A percentile compares a stretch with the other conserved stretches of the same genome.
Conservation (phyloP, 2,888 invertebrate species). For the Agrotis segetum region DNA sequence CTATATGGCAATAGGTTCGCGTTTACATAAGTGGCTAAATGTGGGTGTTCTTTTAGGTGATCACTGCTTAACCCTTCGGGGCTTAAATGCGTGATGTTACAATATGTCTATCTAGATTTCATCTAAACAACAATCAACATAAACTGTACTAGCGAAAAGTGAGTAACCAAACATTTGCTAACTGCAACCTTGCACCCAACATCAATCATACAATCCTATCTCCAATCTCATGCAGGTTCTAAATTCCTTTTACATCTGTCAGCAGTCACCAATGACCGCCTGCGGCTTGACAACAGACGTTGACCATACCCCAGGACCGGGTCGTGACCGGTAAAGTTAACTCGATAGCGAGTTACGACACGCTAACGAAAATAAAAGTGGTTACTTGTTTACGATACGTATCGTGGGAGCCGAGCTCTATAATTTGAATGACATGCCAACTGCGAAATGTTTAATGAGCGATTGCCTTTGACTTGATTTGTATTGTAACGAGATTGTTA, state of each 20-base stretch:
- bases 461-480: slow-evolving; percentile 43
- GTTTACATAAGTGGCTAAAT: too few species aligned
- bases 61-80: too few species aligned
- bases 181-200: slow-evolving; percentile 30
- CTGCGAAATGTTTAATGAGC: slow-evolving; percentile 48
- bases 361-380: slow-evolving; percentile 59
- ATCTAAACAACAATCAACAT: too few species aligned
- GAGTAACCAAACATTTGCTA: slow-evolving; percentile 9
- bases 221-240: slow-evolving; percentile 36
- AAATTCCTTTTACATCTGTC: slow-evolving; percentile 34
- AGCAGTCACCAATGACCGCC: slow-evolving; percentile 33
- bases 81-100: neutral
- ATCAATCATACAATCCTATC: slow-evolving; percentile 25
- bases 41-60: too few species aligned
- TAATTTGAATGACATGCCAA: slow-evolving; percentile 51
- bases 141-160: too few species aligned
- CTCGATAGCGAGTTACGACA: slow-evolving; percentile 53
- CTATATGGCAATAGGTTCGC: too few species aligned
- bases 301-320: slow-evolving; percentile 29
- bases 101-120: neutral
- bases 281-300: slow-evolving; percentile 35
- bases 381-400: slow-evolving; percentile 36
- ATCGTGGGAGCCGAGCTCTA: slow-evolving; percentile 60
- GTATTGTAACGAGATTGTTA: slow-evolving; percentile 13
- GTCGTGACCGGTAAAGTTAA: slow-evolving; percentile 58